Evolutionary conservation across 2,888 invertebrate species (phyloP).

Genomic region (Euproctis similis): DNA sequence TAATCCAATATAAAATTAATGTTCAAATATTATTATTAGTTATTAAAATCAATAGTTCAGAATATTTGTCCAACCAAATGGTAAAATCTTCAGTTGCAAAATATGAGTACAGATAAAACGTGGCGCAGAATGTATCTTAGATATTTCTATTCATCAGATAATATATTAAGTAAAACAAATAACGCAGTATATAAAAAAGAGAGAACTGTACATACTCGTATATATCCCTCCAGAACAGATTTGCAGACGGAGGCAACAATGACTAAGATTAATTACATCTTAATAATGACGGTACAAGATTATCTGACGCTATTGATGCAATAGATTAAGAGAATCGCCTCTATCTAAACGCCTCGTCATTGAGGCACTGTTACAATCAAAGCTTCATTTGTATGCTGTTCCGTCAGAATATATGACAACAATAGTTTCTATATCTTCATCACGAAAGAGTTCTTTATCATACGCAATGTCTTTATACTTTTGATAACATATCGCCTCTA

Average conservation of each 20-base stretch:
- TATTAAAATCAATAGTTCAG: too few species aligned
- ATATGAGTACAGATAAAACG: too few species aligned
- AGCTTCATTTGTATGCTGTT: slow-evolving; percentile 21
- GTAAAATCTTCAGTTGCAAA: too few species aligned
- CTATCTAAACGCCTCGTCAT: slow-evolving; percentile 35
- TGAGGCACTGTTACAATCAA: slow-evolving; percentile 24
- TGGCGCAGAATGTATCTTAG: too few species aligned
- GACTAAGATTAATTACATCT: slow-evolving; percentile 63
- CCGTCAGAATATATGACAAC: slow-evolving; percentile 19
- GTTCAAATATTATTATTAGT: too few species aligned
- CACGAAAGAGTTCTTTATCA: too few species aligned
- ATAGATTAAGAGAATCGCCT: slow-evolving; percentile 42
- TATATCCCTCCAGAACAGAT: slow-evolving; percentile 37
- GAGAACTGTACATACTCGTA: too few species aligned
- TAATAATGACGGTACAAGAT: slow-evolving; percentile 55
- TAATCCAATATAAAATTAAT: too few species aligned
- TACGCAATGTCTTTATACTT: too few species aligned
- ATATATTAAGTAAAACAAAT: slow-evolving; percentile 25
- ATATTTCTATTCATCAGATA: too few species aligned
- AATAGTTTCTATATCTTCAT: slow-evolving; percentile 20
- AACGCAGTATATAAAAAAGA: slow-evolving; percentile 29
- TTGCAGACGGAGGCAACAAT: slow-evolving; percentile 49
- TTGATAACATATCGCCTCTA: too few species aligned
- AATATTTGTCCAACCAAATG: too few species aligned
- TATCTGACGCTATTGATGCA: slow-evolving; percentile 49